A percentile compares a stretch with the other conserved stretches of the same genome.
Conservation (phyloP, 2,113 vertebrate species). For the Tragulus kanchil region DNA sequence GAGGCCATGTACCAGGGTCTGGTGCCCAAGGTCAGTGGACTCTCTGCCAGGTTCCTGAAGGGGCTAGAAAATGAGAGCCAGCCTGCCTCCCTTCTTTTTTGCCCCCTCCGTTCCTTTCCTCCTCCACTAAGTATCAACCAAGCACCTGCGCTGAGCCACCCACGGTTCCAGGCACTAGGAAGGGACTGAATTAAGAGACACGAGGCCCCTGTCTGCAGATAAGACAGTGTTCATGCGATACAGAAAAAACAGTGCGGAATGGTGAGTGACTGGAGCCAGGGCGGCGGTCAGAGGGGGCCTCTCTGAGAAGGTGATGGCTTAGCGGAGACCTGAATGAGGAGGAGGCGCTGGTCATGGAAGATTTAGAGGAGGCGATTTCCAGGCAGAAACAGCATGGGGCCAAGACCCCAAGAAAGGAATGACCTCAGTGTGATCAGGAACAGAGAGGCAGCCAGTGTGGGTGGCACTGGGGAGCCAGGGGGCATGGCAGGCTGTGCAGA, state of each 20-base stretch:
- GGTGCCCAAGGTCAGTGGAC: background rate
- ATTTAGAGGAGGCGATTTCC: background rate
- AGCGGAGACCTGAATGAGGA: background rate
- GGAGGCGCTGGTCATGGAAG: background rate
- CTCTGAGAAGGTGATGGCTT: background rate
- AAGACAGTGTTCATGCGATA: accelerated
- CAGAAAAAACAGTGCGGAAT: background rate
- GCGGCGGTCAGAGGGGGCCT: background rate
- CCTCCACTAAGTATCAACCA: background rate
- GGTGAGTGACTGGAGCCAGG: accelerated
- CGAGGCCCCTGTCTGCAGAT: background rate
- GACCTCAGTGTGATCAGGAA: background rate
- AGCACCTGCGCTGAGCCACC: background rate
- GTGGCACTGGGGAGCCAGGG: accelerated
- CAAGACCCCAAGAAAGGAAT: background rate
- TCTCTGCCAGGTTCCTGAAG: background rate
- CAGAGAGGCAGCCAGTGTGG: background rate
- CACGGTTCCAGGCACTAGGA: background rate
- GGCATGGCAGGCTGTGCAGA: background rate
- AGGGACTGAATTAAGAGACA: background rate
- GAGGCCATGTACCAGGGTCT: background rate
- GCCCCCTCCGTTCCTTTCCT: background rate
- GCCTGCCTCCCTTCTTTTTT: background rate
- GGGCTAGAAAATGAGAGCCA: background rate
- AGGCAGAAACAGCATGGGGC: background rate